Percentiles rank a stretch among this genome's conserved stretches.
Evolutionary conservation across 1,140 invertebrate species (phyloP).

Genomic region (Tetramorium alpestre): DNA sequence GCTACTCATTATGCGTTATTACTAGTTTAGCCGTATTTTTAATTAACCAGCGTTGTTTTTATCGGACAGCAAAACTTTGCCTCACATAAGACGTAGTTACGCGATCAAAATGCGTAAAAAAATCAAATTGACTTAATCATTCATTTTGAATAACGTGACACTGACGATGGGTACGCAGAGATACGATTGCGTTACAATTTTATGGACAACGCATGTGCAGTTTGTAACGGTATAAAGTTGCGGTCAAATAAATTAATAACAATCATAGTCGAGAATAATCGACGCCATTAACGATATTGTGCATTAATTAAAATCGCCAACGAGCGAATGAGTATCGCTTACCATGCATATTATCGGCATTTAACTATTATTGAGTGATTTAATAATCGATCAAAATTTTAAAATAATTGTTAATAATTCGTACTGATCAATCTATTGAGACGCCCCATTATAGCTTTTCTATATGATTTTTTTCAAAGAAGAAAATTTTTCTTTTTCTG

Average conservation of each 20-base stretch:
- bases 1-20: conserved; percentile 37
- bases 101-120: conserved; percentile 13
- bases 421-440: not conserved
- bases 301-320: conserved; percentile 56
- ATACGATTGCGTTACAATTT: conserved; percentile 11
- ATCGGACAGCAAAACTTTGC: conserved; percentile 20
- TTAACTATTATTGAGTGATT: conserved; percentile 39
- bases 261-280: conserved; percentile 51
- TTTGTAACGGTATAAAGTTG: conserved; percentile 21
- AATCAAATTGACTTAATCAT: not conserved
- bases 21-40: conserved; percentile 14
- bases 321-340: conserved; percentile 40
- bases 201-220: not conserved
- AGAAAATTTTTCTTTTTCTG: not conserved
- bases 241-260: conserved; percentile 39
- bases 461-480: not conserved
- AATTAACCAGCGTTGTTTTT: conserved; percentile 41
- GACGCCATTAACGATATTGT: conserved; percentile 44
- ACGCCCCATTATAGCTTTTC: not conserved
- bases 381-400: conserved; percentile 39
- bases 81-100: not conserved
- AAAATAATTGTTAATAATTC: conserved; percentile 36
- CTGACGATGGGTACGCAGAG: not conserved
- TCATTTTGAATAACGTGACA: conserved; percentile 11
- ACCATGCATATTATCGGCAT: conserved; percentile 22